Conservation (phyloP, 2,113 vertebrate genomes). For the Cyprinodon tularosa region DNA sequence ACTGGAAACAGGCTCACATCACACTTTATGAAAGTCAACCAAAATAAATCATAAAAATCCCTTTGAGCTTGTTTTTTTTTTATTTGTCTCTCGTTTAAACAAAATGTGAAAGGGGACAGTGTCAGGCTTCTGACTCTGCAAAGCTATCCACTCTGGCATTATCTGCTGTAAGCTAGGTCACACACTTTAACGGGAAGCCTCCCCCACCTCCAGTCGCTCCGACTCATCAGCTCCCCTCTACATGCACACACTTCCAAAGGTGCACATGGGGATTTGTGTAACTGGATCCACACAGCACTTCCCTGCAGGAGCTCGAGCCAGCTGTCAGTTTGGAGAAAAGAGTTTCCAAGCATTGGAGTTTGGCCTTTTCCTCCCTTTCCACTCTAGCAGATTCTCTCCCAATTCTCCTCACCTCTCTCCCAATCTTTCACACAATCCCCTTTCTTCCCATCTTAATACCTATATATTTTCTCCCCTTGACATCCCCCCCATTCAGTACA, state of each 20-base stretch:
- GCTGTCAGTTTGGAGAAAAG: slow-evolving; percentile 62
- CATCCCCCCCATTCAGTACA: not conserved
- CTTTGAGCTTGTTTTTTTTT: not conserved
- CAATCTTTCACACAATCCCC: slow-evolving; percentile 4
- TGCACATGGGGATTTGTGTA: slow-evolving; percentile 54
- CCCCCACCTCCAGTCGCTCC: not conserved
- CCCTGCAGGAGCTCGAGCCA: slow-evolving; percentile 41
- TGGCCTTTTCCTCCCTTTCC: slow-evolving; percentile 40
- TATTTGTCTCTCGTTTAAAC: slow-evolving; percentile 25
- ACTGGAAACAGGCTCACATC: not conserved
- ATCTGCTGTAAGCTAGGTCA: slow-evolving; percentile 42
- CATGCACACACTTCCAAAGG: slow-evolving; percentile 25
- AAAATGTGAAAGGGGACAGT: slow-evolving; percentile 29
- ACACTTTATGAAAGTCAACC: not conserved
- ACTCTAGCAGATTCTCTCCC: slow-evolving; percentile 13
- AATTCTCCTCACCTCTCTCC: slow-evolving; percentile 35
- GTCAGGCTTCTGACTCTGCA: slow-evolving; percentile 46
- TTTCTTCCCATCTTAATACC: not conserved
- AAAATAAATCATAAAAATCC: not conserved
- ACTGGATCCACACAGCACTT: slow-evolving; percentile 53
- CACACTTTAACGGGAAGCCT: slow-evolving; percentile 9
- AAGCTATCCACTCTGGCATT: slow-evolving; percentile 32
- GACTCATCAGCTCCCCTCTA: not conserved
- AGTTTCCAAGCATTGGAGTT: slow-evolving; percentile 47
- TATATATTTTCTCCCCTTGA: slow-evolving; percentile 14